Evolutionary conservation across 2,113 vertebrate genomes (phyloP).

Genomic region (Alexandromys fortis): DNA sequence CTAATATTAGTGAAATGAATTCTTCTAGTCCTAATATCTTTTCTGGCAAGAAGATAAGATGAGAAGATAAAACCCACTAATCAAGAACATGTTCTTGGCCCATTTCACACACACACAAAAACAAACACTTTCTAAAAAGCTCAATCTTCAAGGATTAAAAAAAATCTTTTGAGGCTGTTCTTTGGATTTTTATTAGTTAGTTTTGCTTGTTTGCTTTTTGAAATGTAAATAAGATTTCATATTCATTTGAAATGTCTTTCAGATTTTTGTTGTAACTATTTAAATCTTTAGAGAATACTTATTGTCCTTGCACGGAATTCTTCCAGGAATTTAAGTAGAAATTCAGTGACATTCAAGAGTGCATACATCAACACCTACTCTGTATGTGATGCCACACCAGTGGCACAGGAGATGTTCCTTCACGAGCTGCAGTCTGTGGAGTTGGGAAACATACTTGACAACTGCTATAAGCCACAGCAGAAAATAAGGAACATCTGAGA

Average conservation of each 20-base stretch:
- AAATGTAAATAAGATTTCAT: not conserved
- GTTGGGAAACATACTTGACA: not conserved
- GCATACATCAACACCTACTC: not conserved
- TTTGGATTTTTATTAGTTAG: not conserved
- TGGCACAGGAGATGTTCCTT: not conserved
- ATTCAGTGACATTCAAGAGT: not conserved
- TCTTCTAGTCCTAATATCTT: not conserved
- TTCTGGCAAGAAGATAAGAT: not conserved
- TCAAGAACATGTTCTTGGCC: conserved; percentile 15
- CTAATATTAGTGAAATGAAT: conserved; percentile 27
- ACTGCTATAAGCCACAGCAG: not conserved
- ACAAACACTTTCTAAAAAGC: not conserved
- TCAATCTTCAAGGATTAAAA: not conserved
- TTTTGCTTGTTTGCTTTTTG: not conserved
- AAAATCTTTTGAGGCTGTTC: not conserved
- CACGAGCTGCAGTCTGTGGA: not conserved
- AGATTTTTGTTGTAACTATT: not conserved
- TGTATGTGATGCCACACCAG: not conserved
- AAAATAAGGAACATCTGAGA: not conserved
- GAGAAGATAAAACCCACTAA: not conserved
- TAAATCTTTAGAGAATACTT: not conserved
- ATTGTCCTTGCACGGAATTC: not conserved
- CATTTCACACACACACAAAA: not conserved
- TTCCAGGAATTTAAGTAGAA: not conserved
- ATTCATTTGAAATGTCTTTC: not conserved